phyloP scores from a whole-genome alignment of 2,888 invertebrate genomes.

The Drosophila lutescens region DNA sequence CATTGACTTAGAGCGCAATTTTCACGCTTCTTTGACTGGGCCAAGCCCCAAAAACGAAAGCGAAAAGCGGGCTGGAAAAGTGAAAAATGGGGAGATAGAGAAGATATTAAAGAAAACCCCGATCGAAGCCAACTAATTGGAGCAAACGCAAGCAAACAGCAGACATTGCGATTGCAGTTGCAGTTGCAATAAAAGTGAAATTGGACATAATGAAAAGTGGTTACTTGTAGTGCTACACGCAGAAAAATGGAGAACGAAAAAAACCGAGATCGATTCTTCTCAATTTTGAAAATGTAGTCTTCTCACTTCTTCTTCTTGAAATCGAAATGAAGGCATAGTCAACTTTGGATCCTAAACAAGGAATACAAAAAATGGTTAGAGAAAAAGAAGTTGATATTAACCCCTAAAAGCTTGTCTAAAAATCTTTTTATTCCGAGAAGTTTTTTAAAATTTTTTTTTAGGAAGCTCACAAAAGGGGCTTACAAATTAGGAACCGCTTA shows the following conservation, averaged over 20 bases:
- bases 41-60: constrained; percentile 53
- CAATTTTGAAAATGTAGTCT: too few species aligned
- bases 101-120: constrained; percentile 10
- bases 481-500: too few species aligned
- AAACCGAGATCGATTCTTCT: too few species aligned
- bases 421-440: background rate
- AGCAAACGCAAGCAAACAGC: constrained; percentile 1
- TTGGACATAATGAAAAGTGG: background rate
- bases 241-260: too few species aligned
- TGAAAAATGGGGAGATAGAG: constrained; percentile 34
- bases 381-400: too few species aligned
- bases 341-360: too few species aligned
- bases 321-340: too few species aligned
- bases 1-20: constrained; percentile 65
- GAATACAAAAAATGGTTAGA: too few species aligned
- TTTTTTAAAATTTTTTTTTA: background rate
- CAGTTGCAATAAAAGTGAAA: constrained; percentile 55
- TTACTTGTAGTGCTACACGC: too few species aligned
- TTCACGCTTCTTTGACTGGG: constrained; percentile 59
- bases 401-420: too few species aligned
- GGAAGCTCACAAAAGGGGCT: too few species aligned
- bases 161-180: background rate
- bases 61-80: constrained; percentile 59
- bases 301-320: too few species aligned
- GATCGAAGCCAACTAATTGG: constrained; percentile 22